Evolutionary conservation across 23 tunicate species (phyloP).

Genomic region (Oikopleura albicans): DNA sequence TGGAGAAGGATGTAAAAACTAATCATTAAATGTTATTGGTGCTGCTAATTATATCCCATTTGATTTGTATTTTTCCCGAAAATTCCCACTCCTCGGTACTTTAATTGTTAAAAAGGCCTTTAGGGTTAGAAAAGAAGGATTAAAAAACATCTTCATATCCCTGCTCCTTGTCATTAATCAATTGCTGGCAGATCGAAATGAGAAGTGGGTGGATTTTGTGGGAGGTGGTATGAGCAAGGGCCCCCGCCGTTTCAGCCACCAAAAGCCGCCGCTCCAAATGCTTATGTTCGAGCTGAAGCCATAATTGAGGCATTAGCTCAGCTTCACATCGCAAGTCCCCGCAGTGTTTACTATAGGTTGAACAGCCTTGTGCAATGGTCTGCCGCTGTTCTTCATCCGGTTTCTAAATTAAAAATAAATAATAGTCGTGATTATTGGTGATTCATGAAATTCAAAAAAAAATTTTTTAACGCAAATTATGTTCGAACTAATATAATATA

Average conservation of each 20-base stretch:
- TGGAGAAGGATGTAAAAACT: too few species aligned
- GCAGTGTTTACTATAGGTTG: constrained; percentile 43
- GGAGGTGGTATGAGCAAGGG: constrained; percentile 28
- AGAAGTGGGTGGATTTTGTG: background rate
- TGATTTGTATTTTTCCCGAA: background rate
- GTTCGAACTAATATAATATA: too few species aligned
- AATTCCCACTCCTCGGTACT: background rate
- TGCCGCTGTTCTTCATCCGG: constrained; percentile 52
- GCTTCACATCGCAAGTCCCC: constrained; percentile 51
- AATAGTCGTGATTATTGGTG: background rate
- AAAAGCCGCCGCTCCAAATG: constrained; percentile 51
- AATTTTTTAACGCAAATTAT: too few species aligned
- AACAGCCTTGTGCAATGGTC: constrained; percentile 55
- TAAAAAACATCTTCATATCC: too few species aligned
- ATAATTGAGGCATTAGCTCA: constrained; percentile 68
- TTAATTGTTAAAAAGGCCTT: background rate
- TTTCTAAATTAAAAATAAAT: constrained; percentile 18
- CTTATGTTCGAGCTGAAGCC: constrained; percentile 97
- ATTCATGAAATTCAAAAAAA: too few species aligned
- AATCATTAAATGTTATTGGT: too few species aligned
- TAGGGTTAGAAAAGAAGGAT: background rate
- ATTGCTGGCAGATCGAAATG: background rate
- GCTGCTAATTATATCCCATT: background rate
- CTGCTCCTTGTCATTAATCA: background rate
- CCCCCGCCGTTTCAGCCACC: constrained; percentile 83